These are phyloP conservation scores for Xerus inauris DNA, from an alignment of 2,113 vertebrate species.

Conservation along the genomic window DNA sequence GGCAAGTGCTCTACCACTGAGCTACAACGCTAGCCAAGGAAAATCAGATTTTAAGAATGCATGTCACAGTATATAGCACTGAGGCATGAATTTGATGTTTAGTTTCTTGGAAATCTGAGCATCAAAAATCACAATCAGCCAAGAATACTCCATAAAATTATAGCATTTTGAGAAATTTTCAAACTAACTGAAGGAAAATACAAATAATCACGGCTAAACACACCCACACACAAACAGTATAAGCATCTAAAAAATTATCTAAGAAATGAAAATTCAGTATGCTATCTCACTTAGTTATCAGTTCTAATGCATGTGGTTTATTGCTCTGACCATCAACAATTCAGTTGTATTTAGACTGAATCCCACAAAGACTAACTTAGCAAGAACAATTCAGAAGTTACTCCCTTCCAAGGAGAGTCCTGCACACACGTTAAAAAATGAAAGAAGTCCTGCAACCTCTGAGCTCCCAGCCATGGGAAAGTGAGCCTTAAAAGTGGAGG, in stretches of 20 bases:
- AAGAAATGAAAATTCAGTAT: neutral
- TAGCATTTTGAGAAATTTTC: neutral
- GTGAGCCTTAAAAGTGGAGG: neutral
- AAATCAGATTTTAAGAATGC: conserved; percentile 11
- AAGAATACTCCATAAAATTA: neutral
- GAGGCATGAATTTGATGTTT: neutral
- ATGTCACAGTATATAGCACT: neutral
- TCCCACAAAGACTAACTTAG: neutral
- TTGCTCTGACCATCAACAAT: neutral
- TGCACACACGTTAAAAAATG: neutral
- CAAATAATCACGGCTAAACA: neutral
- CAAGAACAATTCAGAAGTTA: neutral
- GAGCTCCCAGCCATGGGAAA: neutral
- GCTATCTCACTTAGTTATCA: neutral
- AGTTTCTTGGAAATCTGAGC: conserved; percentile 8
- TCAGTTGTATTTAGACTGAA: neutral
- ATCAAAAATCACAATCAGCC: neutral
- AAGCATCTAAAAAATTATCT: neutral
- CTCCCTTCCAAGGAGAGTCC: neutral
- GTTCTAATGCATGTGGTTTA: neutral
- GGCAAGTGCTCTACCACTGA: no score
- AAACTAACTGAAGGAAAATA: neutral
- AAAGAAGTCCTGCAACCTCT: neutral
- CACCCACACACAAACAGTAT: accelerated
- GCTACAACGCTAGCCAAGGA: neutral